These are phyloP conservation scores for Lethocerus indicus DNA, from an alignment of 1,140 invertebrate genomes.

Conservation along the genomic window DNA sequence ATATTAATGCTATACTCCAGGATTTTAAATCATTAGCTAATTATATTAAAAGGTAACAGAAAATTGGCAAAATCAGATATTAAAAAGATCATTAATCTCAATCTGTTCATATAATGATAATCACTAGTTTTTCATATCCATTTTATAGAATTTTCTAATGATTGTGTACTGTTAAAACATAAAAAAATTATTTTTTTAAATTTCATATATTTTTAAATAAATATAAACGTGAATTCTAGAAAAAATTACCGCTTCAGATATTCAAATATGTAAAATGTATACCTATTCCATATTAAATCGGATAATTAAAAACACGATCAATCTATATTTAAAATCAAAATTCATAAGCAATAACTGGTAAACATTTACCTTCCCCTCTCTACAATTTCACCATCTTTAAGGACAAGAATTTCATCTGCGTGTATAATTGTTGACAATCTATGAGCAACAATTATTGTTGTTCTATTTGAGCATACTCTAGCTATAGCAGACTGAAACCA, in stretches of 20 bases:
- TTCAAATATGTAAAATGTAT: too few species aligned
- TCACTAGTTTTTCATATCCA: not conserved
- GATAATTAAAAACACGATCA: too few species aligned
- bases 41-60: not conserved
- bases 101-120: not conserved
- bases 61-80: not conserved
- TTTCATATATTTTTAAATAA: too few species aligned
- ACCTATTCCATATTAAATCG: too few species aligned
- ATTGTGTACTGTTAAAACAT: too few species aligned
- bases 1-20: conserved; percentile 1
- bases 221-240: too few species aligned
- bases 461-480: conserved; percentile 63
- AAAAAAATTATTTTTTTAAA: too few species aligned
- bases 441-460: conserved; percentile 86
- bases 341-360: not conserved
- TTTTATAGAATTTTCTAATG: too few species aligned
- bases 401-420: conserved; percentile 80
- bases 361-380: conserved; percentile 64
- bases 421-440: conserved; percentile 83
- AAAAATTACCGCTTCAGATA: too few species aligned
- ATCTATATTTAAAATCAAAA: too few species aligned
- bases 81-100: not conserved
- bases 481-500: conserved; percentile 42
- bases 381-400: conserved; percentile 78
- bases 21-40: not conserved